Percentiles rank a stretch among this genome's conserved stretches.
phyloP scores from a whole-genome alignment of 2,113 vertebrate species.

The Dinomys branickii region DNA sequence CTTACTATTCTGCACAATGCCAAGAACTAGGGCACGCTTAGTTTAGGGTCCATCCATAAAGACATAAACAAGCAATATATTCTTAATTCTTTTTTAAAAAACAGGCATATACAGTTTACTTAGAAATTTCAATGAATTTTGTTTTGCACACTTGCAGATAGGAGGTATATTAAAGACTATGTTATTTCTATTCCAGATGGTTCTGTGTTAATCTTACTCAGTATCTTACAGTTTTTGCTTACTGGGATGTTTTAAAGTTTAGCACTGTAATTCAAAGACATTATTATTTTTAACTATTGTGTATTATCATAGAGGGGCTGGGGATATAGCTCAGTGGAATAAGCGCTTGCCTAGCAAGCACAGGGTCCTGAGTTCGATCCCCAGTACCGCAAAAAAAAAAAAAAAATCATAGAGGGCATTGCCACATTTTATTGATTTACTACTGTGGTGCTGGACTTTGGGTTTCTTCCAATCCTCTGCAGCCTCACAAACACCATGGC shows the following conservation, averaged over 20 bases:
- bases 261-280: neutral
- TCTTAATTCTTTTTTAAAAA: slow-evolving; percentile 10
- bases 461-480: neutral
- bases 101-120: neutral
- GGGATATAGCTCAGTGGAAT: too few species aligned
- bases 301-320: neutral
- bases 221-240: neutral
- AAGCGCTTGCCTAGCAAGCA: too few species aligned
- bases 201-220: neutral
- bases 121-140: neutral
- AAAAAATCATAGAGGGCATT: neutral
- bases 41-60: neutral
- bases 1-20: neutral
- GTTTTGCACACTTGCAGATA: neutral
- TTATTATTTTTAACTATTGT: neutral
- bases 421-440: neutral
- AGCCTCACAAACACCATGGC: neutral
- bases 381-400: too few species aligned
- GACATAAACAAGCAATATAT: too few species aligned
- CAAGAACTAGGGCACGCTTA: neutral
- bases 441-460: neutral
- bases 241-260: neutral
- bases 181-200: neutral
- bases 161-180: neutral
- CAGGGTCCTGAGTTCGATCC: too few species aligned